phyloP scores from a whole-genome alignment of 2,888 invertebrate species.

The Sphaeridia pumilis region DNA sequence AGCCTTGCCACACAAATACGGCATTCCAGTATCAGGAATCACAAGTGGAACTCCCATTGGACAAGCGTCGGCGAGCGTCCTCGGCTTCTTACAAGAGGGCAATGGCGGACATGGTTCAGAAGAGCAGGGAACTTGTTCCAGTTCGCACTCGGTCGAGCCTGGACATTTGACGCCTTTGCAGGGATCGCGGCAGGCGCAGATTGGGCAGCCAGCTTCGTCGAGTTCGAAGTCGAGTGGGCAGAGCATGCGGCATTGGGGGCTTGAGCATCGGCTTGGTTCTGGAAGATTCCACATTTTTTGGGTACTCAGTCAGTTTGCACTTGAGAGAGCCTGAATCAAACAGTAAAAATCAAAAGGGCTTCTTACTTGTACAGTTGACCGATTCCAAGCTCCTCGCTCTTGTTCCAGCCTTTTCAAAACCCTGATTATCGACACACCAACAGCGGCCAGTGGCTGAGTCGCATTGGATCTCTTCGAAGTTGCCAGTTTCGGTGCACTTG shows the following conservation, averaged over 20 bases:
- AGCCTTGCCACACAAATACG: slow-evolving; percentile 68
- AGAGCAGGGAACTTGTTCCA: slow-evolving; percentile 65
- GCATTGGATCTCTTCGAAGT: slow-evolving; percentile 39
- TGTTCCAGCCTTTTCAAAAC: slow-evolving; percentile 39
- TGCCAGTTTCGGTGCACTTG: slow-evolving; percentile 37
- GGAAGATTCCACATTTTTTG: too few species aligned
- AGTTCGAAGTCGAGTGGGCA: slow-evolving; percentile 70
- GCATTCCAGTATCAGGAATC: slow-evolving; percentile 59
- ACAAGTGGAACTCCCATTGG: slow-evolving; percentile 57
- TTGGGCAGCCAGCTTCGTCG: slow-evolving; percentile 56
- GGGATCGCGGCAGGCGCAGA: slow-evolving; percentile 50
- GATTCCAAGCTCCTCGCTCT: slow-evolving; percentile 38
- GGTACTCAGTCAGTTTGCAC: too few species aligned
- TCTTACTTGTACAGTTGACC: slow-evolving; percentile 55
- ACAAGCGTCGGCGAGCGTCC: slow-evolving; percentile 63
- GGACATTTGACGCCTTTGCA: slow-evolving; percentile 55
- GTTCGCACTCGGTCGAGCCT: slow-evolving; percentile 59
- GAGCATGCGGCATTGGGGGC: slow-evolving; percentile 73
- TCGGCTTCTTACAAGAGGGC: slow-evolving; percentile 65
- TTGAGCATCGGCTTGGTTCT: slow-evolving; percentile 58
- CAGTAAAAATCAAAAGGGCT: not conserved
- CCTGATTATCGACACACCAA: slow-evolving; percentile 48
- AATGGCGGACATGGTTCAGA: slow-evolving; percentile 71
- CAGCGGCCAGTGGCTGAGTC: slow-evolving; percentile 34
- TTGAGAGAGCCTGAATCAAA: too few species aligned